phyloP scores from a whole-genome alignment of 30 jellyfish, hydroid and myxozoan species.

The Aurelia aurita complex sp. Pacific region DNA sequence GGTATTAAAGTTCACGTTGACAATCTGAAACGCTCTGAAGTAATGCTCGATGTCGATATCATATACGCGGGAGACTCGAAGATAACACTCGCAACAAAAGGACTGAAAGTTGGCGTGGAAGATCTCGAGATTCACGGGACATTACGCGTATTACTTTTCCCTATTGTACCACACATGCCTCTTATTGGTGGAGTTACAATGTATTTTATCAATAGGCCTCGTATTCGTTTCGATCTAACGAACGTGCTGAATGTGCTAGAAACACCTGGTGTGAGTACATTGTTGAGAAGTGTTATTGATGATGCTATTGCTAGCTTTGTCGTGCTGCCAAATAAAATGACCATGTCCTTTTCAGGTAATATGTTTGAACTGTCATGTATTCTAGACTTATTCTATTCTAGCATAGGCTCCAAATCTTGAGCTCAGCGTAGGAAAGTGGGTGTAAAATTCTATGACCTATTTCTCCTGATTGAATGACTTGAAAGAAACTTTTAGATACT shows the following conservation, averaged over 20 bases:
- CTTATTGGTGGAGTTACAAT: conserved; percentile 66
- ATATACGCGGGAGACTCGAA: conserved; percentile 75
- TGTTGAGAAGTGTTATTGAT: conserved; percentile 44
- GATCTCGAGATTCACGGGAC: conserved; percentile 73
- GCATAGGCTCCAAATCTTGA: too few species aligned
- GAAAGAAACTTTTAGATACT: too few species aligned
- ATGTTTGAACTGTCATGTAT: too few species aligned
- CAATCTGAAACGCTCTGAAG: conserved; percentile 63
- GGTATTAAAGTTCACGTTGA: conserved; percentile 70
- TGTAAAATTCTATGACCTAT: too few species aligned
- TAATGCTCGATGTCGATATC: conserved; percentile 64
- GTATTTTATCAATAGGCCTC: conserved; percentile 76
- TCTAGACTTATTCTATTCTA: too few species aligned
- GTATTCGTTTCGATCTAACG: conserved; percentile 59
- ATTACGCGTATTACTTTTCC: conserved; percentile 58
- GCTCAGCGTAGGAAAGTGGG: too few species aligned
- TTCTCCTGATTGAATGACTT: too few species aligned
- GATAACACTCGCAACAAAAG: conserved; percentile 60
- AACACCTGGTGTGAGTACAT: conserved; percentile 69
- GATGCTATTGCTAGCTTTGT: conserved; percentile 65
- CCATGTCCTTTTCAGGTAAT: conserved; percentile 49
- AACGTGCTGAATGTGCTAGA: conserved; percentile 69
- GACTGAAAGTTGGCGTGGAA: conserved; percentile 76
- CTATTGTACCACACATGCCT: conserved; percentile 66
- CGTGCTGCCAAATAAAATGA: conserved; percentile 70